A percentile compares a stretch with the other conserved stretches of the same genome.
These are phyloP conservation scores for Arctopsyche grandis DNA, from an alignment of 1,140 invertebrate species.

Conservation along the genomic window DNA sequence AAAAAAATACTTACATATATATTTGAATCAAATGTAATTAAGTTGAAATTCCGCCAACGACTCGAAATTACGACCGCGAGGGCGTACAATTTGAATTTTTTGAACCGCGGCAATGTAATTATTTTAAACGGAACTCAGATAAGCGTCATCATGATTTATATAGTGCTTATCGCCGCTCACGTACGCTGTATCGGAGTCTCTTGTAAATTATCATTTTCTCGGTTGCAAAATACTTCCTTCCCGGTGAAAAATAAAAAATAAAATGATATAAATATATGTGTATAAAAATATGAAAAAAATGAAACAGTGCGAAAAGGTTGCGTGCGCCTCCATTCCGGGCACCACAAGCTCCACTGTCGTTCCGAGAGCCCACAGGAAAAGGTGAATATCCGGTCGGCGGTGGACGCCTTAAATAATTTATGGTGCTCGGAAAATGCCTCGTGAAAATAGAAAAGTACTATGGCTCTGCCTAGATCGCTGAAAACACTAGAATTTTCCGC, in stretches of 20 bases:
- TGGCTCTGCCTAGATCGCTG: background rate
- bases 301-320: conserved; percentile 35
- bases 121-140: background rate
- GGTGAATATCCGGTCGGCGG: conserved; percentile 51
- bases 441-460: conserved; percentile 42
- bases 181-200: background rate
- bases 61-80: background rate
- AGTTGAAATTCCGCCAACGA: background rate
- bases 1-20: too few species aligned
- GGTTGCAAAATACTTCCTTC: conserved; percentile 42
- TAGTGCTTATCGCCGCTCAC: conserved; percentile 20
- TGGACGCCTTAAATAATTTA: conserved; percentile 51
- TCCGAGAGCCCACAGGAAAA: conserved; percentile 48
- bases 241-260: conserved; percentile 15
- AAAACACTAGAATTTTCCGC: conserved; percentile 1
- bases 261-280: too few species aligned
- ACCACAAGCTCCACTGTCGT: background rate
- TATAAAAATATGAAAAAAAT: background rate
- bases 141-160: background rate
- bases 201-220: conserved; percentile 46
- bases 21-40: too few species aligned
- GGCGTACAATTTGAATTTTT: too few species aligned
- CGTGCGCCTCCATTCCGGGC: conserved; percentile 39
- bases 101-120: too few species aligned
- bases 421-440: conserved; percentile 47